phyloP scores from a whole-genome alignment of 1,140 invertebrate genomes.

The Asbolus verrucosus region DNA sequence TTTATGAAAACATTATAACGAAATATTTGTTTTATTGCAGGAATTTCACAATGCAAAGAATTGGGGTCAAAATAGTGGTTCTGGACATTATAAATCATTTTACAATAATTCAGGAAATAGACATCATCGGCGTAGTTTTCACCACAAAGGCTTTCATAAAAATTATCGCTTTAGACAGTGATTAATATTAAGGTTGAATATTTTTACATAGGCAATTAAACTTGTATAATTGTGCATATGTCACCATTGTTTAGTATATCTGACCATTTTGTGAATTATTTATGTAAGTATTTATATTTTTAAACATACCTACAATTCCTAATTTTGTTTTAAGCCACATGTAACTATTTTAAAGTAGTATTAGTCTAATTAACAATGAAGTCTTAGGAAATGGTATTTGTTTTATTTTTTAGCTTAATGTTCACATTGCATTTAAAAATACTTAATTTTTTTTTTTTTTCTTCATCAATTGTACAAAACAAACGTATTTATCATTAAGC shows the following conservation, averaged over 20 bases:
- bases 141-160: constrained; percentile 61
- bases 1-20: too few relatives aligned
- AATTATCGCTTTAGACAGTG: constrained; percentile 58
- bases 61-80: constrained; percentile 54
- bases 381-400: constrained; percentile 37
- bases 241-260: constrained; percentile 32
- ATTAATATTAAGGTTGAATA: constrained; percentile 41
- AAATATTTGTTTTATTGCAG: constrained; percentile 59
- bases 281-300: constrained; percentile 43
- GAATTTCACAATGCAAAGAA: constrained; percentile 63
- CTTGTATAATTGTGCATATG: constrained; percentile 38
- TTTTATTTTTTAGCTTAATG: constrained; percentile 41
- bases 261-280: constrained; percentile 38
- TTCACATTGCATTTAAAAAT: constrained; percentile 42
- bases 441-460: constrained; percentile 2
- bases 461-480: constrained; percentile 36
- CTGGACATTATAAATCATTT: constrained; percentile 54
- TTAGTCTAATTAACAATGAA: constrained; percentile 34
- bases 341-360: constrained; percentile 27
- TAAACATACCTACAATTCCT: constrained; percentile 32
- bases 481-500: constrained; percentile 20
- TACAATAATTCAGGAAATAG: constrained; percentile 55
- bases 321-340: constrained; percentile 21
- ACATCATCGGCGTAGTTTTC: constrained; percentile 61
- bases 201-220: constrained; percentile 29